These are phyloP conservation scores for Crocidura indochinensis DNA, from an alignment of 2,797 vertebrate genomes.

Conservation along the genomic window DNA sequence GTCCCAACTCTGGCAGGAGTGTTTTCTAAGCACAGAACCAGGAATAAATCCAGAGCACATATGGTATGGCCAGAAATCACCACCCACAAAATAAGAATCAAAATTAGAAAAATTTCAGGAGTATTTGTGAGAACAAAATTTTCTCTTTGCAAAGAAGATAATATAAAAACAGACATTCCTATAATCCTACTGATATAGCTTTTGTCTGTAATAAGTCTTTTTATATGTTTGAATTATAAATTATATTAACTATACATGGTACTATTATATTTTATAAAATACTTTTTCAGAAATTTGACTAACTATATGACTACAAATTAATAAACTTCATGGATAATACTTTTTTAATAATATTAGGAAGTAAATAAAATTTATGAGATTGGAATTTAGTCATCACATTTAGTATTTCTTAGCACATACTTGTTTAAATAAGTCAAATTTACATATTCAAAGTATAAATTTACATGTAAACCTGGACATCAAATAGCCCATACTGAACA, in stretches of 20 bases:
- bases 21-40: too few species aligned
- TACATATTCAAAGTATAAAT: slow-evolving; percentile 15
- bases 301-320: not conserved
- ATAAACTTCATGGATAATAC: slow-evolving; percentile 19
- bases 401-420: not conserved
- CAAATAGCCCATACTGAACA: not conserved
- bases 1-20: too few species aligned
- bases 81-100: too few species aligned
- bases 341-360: not conserved
- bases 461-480: not conserved
- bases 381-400: not conserved
- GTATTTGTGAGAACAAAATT: not conserved
- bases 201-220: not conserved
- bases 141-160: not conserved
- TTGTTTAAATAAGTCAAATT: not conserved
- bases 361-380: not conserved
- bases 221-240: not conserved
- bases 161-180: not conserved
- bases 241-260: not conserved
- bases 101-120: not conserved
- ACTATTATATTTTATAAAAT: too few species aligned
- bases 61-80: too few species aligned
- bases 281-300: not conserved
- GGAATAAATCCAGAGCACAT: too few species aligned
- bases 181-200: not conserved